Conservation (phyloP, 2,888 invertebrate genomes). For the Drosophila suboccidentalis region DNA sequence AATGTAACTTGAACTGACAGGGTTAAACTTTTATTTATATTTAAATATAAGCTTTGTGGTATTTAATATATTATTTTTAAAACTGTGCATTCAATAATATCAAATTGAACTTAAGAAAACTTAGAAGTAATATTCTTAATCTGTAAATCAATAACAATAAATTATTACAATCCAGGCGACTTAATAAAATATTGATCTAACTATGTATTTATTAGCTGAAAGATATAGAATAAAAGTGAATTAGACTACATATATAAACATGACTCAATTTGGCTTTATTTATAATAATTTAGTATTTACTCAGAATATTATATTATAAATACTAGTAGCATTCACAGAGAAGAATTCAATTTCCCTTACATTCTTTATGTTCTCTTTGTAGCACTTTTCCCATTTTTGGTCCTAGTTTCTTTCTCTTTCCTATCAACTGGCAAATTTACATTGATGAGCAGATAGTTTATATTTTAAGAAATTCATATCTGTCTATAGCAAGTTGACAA, state of each 20-base stretch:
- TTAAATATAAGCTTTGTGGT: too few relatives aligned
- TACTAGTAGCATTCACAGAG: not conserved
- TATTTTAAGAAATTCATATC: not conserved
- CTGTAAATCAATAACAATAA: not conserved
- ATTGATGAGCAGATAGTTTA: not conserved
- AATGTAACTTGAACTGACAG: not conserved
- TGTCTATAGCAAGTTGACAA: not conserved
- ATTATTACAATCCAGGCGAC: too few relatives aligned
- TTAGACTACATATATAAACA: not conserved
- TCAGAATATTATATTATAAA: not conserved
- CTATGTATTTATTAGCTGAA: too few relatives aligned
- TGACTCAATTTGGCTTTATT: constrained; percentile 1
- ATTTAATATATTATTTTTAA: too few relatives aligned
- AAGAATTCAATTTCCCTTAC: not conserved
- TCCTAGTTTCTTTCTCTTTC: not conserved
- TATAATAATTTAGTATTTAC: not conserved
- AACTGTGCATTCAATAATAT: too few relatives aligned
- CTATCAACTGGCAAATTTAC: too few relatives aligned
- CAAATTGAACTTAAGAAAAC: too few relatives aligned
- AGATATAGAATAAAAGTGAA: too few relatives aligned
- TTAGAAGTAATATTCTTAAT: too few relatives aligned
- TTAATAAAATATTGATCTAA: too few relatives aligned
- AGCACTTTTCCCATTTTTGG: not conserved
- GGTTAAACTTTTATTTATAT: too few relatives aligned
- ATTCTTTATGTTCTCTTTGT: not conserved